Percentiles rank a stretch among this genome's conserved stretches.
Evolutionary conservation across 2,113 vertebrate species (phyloP).

Genomic region (Aspidoscelis tigris): DNA sequence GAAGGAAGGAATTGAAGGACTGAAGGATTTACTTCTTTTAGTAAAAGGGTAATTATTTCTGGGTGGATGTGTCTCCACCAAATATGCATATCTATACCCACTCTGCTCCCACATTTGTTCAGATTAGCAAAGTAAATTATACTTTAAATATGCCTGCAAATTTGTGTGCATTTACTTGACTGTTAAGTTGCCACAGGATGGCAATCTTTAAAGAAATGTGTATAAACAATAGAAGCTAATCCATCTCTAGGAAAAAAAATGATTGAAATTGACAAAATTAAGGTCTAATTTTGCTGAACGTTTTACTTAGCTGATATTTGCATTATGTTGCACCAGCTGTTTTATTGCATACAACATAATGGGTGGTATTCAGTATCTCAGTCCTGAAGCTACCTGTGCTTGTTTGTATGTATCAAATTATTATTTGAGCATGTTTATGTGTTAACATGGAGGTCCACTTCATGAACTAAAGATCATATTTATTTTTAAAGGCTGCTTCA

Average conservation of each 20-base stretch:
- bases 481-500: slow-evolving; percentile 36
- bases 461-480: background rate
- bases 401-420: slow-evolving; percentile 21
- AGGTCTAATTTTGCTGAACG: slow-evolving; percentile 39
- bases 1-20: too few relatives aligned
- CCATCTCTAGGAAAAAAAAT: slow-evolving; percentile 41
- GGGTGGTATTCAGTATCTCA: background rate
- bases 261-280: slow-evolving; percentile 37
- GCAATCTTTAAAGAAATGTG: slow-evolving; percentile 13
- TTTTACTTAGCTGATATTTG: slow-evolving; percentile 38
- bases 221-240: slow-evolving; percentile 31
- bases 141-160: background rate
- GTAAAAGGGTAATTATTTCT: too few relatives aligned
- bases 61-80: too few relatives aligned
- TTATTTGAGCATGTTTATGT: slow-evolving; percentile 35
- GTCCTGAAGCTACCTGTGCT: slow-evolving; percentile 18
- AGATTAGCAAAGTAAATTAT: background rate
- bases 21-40: too few relatives aligned
- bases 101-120: background rate
- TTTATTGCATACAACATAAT: slow-evolving; percentile 37
- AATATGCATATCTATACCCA: background rate
- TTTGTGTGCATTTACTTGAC: background rate
- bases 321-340: slow-evolving; percentile 21
- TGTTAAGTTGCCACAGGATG: background rate
- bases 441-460: slow-evolving; percentile 26